Base-by-base conservation (phyloP, 1,140 invertebrate species). In the Nomia melanderi region DNA sequence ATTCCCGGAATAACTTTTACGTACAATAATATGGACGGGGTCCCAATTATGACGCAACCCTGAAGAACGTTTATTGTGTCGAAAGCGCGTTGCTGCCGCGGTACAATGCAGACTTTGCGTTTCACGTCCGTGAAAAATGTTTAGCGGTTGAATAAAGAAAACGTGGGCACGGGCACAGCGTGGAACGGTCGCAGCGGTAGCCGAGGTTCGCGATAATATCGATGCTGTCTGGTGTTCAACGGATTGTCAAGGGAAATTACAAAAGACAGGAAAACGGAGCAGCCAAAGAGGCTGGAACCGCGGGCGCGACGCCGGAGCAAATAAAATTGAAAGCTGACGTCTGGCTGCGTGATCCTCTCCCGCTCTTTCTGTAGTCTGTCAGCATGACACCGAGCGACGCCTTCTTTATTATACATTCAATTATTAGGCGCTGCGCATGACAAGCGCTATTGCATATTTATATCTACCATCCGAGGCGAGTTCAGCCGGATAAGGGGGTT, bases 401-500 rank as follows among this genome's bases (percentile, higher is more conserved):
- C 90, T 89, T 91, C 90, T 91, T 91, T 91, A 91, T 91, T 91
- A 91, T 91, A 91, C 90, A 91, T 91, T 91, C 90, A 91, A 91
- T 91, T 91, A 91, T 91, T 91, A 91, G 90, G 87, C 86, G 87
- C 90, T 91, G 90, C 87, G 85, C 87, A 88, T 90, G 90, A 91
- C 90, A 91, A 90, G 88, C 85, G 77, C 88, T 90, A 89, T 91
- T 91, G 90, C 90, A 91, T 91, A 91, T 91, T 91, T 91, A 91
- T 91, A 91, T 89, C 87, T 84, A 83, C 78, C 77, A 82, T 81
- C 71, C 82, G 82, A 88, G 66, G 79, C 82, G 78, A 79, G 76
- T 84, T 86, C 82, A 83, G 77, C 79, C 73, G 78, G 82, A 86
- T 84, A 87, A 85, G 82, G 76, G 82, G 78, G 81, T 84, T 80